Conservation (phyloP, 1,140 invertebrate species). For the Papilio polyxenes region DNA sequence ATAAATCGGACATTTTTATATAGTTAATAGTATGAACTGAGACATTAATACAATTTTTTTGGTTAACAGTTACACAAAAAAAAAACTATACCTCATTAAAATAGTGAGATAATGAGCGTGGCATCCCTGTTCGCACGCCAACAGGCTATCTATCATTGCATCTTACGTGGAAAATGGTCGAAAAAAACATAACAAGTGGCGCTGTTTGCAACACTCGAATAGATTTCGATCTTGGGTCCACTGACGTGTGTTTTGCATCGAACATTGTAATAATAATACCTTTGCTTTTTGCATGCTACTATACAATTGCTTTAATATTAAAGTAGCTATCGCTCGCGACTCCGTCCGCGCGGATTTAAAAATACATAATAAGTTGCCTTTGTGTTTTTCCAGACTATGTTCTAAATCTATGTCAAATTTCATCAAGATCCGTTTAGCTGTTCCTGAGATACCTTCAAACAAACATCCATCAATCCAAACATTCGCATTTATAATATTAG, state of each 20-base stretch:
- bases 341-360: not conserved
- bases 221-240: conserved; percentile 30
- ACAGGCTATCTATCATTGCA: conserved; percentile 33
- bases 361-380: not conserved
- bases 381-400: no score
- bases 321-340: no score
- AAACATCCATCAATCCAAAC: no score
- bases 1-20: no score
- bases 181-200: conserved; percentile 29
- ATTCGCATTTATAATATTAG: no score
- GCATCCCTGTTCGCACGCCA: conserved; percentile 25
- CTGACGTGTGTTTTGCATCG: conserved; percentile 35
- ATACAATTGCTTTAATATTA: not conserved
- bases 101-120: conserved; percentile 8
- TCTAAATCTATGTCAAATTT: no score
- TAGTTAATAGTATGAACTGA: no score
- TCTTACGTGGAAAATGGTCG: conserved; percentile 29
- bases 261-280: not conserved
- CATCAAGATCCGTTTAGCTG: no score
- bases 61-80: not conserved
- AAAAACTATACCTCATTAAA: not conserved
- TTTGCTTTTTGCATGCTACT: conserved; percentile 19
- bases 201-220: conserved; percentile 31
- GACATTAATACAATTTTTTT: not conserved
- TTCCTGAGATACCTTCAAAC: no score